Base-by-base conservation (phyloP, 2,797 vertebrate genomes). In the Momotus momota region DNA sequence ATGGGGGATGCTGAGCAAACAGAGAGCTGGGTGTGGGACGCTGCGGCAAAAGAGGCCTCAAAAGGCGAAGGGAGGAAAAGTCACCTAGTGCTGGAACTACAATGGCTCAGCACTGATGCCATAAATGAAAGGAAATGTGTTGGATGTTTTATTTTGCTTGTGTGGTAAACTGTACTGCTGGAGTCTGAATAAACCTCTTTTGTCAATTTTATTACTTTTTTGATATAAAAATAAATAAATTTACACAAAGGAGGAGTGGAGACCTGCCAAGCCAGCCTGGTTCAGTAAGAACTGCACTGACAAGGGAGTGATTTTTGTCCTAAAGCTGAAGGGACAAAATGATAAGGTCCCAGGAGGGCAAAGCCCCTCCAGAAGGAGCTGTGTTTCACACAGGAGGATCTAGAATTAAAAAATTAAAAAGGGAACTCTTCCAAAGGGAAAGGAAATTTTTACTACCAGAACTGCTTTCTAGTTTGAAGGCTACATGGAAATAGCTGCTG, bases 191-290 rank as follows among this genome's bases (percentile, higher is more conserved):
- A 92, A 95, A 87, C n/a, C 22, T 78, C 25, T 45, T 82, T 43
- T 86, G 49, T 72, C 72, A 78, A 78, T 72, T 92, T 89, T 91
- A 79, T 69, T 86, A 78, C n/a, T 65, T 91, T 83, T 89, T 65
- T 58, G 54, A 78, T 83, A 79, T 58, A 62, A 90, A 92, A 91
- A 88, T 86, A 90, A 74, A 88, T 49, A 78, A 71, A 40, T 27
- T 73, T 65, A 69, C 82, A 73, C 41, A 92, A 84, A 92, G 91
- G 93, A 88, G 92, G 88, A 79, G 72, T 72, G 88, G 64, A 88
- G 26, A 62, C 60, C 18, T 61, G 22, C 69, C 91, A 96, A 95
- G 91, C 79, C 96, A 97, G 96, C 93, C 86, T 91, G 69, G 57
- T 95, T 71, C 58, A 58, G 46, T 88, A 69, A 84, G 93, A 95